Evolutionary conservation across 2,888 invertebrate species (phyloP), one percentile per base, ranked within the genome.

Genomic region (Trileptium ribeirensis): DNA sequence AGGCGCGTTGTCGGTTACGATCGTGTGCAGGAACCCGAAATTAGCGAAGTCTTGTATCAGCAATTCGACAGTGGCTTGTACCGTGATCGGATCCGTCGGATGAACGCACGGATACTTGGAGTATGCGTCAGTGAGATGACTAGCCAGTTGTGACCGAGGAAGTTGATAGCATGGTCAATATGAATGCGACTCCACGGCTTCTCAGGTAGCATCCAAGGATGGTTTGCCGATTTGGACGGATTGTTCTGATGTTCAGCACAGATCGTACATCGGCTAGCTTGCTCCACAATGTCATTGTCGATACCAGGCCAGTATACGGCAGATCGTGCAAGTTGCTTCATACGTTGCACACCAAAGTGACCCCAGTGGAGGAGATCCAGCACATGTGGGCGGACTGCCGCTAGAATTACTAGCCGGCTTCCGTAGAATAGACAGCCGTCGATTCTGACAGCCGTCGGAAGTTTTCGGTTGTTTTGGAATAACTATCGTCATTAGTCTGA

Each of bases 181-280:
- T 86, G 86, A 0, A 87, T 19, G 8, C 86, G 79, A 15, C 80
- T 80, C 86, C 85, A 87, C n/a, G 85, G 84, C 40, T 81, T 81
- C n/a, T 78, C 79, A 8, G 86, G 86, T 67, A 79, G 84, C 74
- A 83, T 82, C 86, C 85, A 87, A 1, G 84, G 84, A 70, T 86
- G 85, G 8, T 86, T 67, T 0, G 85, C 84, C 24, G 85, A 82
- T 29, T 75, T 81, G 51, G 51, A 8, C 8, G 51, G 51, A 15
- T 51, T 37, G 83, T n/a, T 19, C 34, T 33, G 67, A 29, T 39
- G 8, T 81, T 82, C n/a, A 39, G 64, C 37, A 38, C 77, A 75
- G 36, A 8, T 3, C 77, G 15, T 8, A 38, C 36, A 75, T 36
- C 8, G 15, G 3, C 77, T n/a, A 8, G 2, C 1, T n/a, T 3